Evolutionary conservation across 2,113 vertebrate species (phyloP), one percentile per base, ranked within the genome.

Genomic region (Lynx canadensis): DNA sequence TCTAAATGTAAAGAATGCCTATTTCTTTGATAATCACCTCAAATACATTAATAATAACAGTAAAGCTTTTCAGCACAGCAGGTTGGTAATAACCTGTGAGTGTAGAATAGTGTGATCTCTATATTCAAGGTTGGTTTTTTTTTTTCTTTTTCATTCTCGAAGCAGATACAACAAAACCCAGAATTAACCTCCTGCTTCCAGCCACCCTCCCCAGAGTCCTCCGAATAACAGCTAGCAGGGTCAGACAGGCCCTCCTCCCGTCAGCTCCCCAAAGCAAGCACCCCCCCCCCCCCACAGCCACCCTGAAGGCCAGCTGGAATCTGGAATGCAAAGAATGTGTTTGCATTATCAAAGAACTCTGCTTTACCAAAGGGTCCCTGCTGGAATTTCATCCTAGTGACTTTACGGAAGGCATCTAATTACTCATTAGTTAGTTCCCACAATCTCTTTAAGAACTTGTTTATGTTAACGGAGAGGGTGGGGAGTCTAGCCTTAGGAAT

Each of bases 291-390:
- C 27, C 66, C 45, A n/a, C 45, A 45, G 52, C 63, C 33, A 68
- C 63, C 50, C 87, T 60, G 57, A 78, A 85, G 57, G 83, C 55
- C 73, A 66, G 65, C 48, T 18, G 87, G 71, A 45, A 41, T 25
- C 81, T 86, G 91, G 96, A 94, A 97, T 96, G 68, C 79, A 7
- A 96, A 89, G 91, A 97, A 97, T 86, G 81, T 38, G 73, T 86
- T 83, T 74, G 88, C 33, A 2, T 89, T 82, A 65, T 86, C 82
- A 85, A 66, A 93, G 76, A 60, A 38, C 60, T 73, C 88, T 63
- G 63, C 48, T 78, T 68, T 63, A 25, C 68, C 66, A 23, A 27
- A 65, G 79, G 45, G 36, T 93, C 52, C 92, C 68, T 68, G 63
- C 94, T 29, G 60, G 55, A 52, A 95, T 97, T 91, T 85, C 95